These are phyloP conservation scores for Drepanosiphum platanoidis DNA, from an alignment of 2,888 invertebrate species.

Conservation along the genomic window DNA sequence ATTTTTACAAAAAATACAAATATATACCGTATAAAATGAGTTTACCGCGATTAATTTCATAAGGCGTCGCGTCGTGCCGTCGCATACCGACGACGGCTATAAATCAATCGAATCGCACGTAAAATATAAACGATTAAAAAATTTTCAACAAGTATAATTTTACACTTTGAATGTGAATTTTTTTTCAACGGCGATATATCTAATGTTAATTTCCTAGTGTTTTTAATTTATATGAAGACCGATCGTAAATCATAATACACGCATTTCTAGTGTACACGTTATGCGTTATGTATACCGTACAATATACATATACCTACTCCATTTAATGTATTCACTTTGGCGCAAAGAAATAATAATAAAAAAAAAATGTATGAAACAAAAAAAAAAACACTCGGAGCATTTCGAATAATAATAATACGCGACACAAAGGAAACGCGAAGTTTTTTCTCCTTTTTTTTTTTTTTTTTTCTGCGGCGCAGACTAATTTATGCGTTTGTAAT, in stretches of 20 bases:
- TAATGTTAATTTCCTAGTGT: conserved; percentile 23
- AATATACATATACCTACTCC: not conserved
- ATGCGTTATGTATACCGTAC: no score
- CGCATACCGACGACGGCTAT: no score
- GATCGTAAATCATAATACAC: conserved; percentile 30
- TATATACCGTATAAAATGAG: not conserved
- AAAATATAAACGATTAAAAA: not conserved
- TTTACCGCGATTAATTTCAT: not conserved
- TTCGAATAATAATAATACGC: not conserved
- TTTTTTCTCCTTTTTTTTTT: not conserved
- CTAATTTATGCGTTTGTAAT: conserved; percentile 47
- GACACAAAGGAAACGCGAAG: conserved; percentile 9
- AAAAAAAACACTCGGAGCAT: not conserved
- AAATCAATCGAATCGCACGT: not conserved
- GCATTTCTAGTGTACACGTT: not conserved
- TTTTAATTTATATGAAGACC: conserved; percentile 16
- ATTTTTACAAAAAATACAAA: not conserved
- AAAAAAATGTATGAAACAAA: not conserved
- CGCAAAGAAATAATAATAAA: conserved; percentile 33
- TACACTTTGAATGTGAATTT: conserved; percentile 12
- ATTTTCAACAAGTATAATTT: not conserved
- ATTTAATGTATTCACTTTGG: conserved; percentile 38
- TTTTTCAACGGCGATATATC: not conserved
- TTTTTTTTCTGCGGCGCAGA: not conserved
- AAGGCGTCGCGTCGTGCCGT: no score